Evolutionary conservation across 1,140 invertebrate genomes (phyloP).

Genomic region (Diachasma alloeum): DNA sequence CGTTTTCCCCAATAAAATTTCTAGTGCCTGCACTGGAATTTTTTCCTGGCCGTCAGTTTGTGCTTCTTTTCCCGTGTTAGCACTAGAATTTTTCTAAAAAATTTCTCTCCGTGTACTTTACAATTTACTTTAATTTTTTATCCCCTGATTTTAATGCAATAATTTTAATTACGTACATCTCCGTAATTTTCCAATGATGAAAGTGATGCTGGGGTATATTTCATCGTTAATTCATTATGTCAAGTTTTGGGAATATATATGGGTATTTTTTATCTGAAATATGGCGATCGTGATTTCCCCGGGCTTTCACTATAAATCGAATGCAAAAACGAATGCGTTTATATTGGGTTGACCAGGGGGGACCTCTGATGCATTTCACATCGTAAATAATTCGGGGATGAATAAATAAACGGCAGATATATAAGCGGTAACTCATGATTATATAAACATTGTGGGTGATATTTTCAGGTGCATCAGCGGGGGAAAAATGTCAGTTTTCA

Average conservation of each 20-base stretch:
- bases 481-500: constrained; percentile 54
- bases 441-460: constrained; percentile 26
- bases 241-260: background rate
- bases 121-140: too few relatives aligned
- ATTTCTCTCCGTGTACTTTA: too few relatives aligned
- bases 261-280: constrained; percentile 4
- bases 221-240: constrained; percentile 39
- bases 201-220: constrained; percentile 29
- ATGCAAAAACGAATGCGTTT: constrained; percentile 22
- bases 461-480: constrained; percentile 1
- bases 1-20: too few relatives aligned
- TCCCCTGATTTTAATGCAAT: too few relatives aligned
- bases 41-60: too few relatives aligned
- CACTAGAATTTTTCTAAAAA: too few relatives aligned
- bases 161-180: background rate
- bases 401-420: constrained; percentile 50
- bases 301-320: constrained; percentile 3
- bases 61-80: too few relatives aligned
- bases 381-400: constrained; percentile 51
- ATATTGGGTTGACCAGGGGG: constrained; percentile 26
- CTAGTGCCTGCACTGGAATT: too few relatives aligned
- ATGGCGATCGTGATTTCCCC: background rate
- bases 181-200: background rate
- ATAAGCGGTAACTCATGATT: constrained; percentile 57
- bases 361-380: constrained; percentile 48